These are phyloP conservation scores for Loripinus fragilis DNA, from an alignment of 2,888 invertebrate genomes.

Conservation along the genomic window DNA sequence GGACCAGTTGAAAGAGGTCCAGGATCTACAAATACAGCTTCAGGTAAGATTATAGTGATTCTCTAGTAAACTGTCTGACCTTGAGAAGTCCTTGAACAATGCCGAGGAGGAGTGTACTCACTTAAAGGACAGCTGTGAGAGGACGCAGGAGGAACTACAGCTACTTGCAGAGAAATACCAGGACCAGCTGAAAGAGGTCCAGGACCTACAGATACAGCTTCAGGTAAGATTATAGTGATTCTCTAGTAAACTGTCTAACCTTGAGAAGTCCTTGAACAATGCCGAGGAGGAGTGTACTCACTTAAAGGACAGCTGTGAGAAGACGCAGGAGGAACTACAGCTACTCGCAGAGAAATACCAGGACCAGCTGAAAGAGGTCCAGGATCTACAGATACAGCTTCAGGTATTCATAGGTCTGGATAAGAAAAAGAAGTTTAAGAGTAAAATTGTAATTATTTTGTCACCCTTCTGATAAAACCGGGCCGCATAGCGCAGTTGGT, in stretches of 20 bases:
- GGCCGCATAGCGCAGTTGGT: no score
- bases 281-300: constrained; percentile 89
- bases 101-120: constrained; percentile 89
- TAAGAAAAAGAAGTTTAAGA: no score
- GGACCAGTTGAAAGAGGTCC: constrained; percentile 82
- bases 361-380: constrained; percentile 82
- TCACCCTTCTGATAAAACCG: no score
- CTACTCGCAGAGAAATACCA: constrained; percentile 84
- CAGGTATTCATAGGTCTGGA: no score
- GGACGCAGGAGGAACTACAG: constrained; percentile 87
- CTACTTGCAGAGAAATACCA: constrained; percentile 84
- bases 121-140: constrained; percentile 87
- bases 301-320: constrained; percentile 87
- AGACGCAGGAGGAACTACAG: constrained; percentile 87
- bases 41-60: no score
- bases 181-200: constrained; percentile 82
- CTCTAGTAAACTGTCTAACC: constrained; percentile 89
- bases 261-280: constrained; percentile 86
- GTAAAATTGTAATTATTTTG: no score
- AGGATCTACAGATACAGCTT: constrained; percentile 82
- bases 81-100: constrained; percentile 86
- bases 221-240: no score
- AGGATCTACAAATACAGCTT: constrained; percentile 82
- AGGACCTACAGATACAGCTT: constrained; percentile 82
- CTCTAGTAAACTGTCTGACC: constrained; percentile 89